These are phyloP conservation scores for Limnephilus marmoratus DNA, from an alignment of 2,888 invertebrate genomes.

Conservation along the genomic window DNA sequence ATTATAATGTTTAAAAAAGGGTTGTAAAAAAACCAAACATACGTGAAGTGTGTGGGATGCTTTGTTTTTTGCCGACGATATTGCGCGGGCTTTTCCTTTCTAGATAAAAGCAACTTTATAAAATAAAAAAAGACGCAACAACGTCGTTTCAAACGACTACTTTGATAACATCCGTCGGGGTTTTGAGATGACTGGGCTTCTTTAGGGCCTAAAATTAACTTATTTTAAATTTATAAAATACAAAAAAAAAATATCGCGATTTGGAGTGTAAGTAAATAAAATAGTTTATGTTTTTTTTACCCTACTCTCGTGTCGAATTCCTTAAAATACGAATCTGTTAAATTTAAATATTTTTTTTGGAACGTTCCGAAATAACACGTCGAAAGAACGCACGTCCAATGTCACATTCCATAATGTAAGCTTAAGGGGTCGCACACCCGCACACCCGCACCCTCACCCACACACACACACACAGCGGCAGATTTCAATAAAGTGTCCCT, in stretches of 20 bases:
- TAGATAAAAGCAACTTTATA: not conserved
- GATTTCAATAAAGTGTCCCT: slow-evolving; percentile 44
- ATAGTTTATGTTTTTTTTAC: not conserved
- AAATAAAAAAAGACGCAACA: not conserved
- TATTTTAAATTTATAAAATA: not conserved
- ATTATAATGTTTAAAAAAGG: not conserved
- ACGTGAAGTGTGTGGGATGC: too few relatives aligned
- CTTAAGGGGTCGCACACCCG: slow-evolving; percentile 38
- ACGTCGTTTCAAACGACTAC: not conserved
- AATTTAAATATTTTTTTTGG: not conserved
- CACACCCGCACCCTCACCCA: slow-evolving; percentile 16
- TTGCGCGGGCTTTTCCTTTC: not conserved
- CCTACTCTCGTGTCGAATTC: not conserved
- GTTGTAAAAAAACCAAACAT: too few relatives aligned
- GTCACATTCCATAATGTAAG: slow-evolving; percentile 50
- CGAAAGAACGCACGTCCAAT: slow-evolving; percentile 58
- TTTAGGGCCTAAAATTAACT: not conserved
- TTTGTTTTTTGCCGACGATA: too few relatives aligned
- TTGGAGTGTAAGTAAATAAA: not conserved
- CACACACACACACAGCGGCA: slow-evolving; percentile 26
- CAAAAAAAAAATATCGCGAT: too few relatives aligned
- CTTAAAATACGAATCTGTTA: not conserved
- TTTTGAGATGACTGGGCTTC: not conserved
- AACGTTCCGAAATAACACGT: not conserved
- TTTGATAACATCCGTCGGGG: not conserved